A percentile compares a stretch with the other conserved stretches of the same genome.
Conservation (phyloP, 2,888 invertebrate species). For the Emmelina monodactyla region DNA sequence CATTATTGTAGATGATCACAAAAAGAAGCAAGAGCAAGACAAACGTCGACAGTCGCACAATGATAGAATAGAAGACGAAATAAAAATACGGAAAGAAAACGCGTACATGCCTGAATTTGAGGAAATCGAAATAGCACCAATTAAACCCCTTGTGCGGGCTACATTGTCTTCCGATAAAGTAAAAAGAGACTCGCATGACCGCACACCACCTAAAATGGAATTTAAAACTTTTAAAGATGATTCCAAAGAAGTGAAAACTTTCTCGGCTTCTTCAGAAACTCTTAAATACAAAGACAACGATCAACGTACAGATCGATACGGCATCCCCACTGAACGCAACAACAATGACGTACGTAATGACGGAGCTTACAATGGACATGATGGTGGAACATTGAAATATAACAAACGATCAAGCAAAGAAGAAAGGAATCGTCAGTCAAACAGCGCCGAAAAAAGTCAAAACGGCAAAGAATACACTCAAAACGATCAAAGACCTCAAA, state of each 20-base stretch:
- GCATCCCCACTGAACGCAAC: slow-evolving; percentile 48
- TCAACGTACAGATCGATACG: slow-evolving; percentile 46
- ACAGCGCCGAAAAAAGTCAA: slow-evolving; percentile 37
- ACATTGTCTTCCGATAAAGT: slow-evolving; percentile 48
- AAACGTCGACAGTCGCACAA: slow-evolving; percentile 46
- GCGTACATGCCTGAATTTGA: slow-evolving; percentile 58
- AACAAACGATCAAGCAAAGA: slow-evolving; percentile 51
- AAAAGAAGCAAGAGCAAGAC: slow-evolving; percentile 60
- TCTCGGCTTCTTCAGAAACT: slow-evolving; percentile 60
- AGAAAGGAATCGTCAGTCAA: slow-evolving; percentile 40
- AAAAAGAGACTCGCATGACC: slow-evolving; percentile 45
- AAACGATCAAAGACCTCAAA: slow-evolving; percentile 40
- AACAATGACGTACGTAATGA: slow-evolving; percentile 43
- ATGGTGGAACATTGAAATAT: slow-evolving; percentile 56
- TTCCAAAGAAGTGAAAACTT: slow-evolving; percentile 57
- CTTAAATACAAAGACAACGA: slow-evolving; percentile 57
- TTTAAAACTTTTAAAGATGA: slow-evolving; percentile 62
- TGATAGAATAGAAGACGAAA: slow-evolving; percentile 31
- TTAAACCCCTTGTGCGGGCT: slow-evolving; percentile 53
- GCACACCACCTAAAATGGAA: slow-evolving; percentile 54
- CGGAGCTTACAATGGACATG: slow-evolving; percentile 44
- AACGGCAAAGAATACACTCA: slow-evolving; percentile 49
- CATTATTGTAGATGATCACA: slow-evolving; percentile 84
- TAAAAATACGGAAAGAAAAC: slow-evolving; percentile 51
- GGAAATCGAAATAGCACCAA: slow-evolving; percentile 58